Conservation (phyloP, 2,888 invertebrate genomes). For the Seira sanloemensis region DNA sequence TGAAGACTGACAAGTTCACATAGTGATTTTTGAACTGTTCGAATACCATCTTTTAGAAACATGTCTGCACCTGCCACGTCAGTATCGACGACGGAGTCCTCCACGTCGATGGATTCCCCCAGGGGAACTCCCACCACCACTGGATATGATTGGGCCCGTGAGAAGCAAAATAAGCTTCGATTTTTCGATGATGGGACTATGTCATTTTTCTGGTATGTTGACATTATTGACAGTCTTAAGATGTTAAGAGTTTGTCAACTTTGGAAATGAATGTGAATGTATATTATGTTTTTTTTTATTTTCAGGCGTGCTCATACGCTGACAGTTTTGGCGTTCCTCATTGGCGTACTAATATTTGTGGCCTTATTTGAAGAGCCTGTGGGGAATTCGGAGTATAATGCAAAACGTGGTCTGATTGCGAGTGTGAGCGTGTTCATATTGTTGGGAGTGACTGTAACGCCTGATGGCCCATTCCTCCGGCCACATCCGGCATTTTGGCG, state of each 20-base stretch:
- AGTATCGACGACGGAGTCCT: not conserved
- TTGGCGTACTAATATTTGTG: slow-evolving; percentile 77
- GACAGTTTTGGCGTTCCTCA: slow-evolving; percentile 77
- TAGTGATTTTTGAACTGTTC: too few relatives aligned
- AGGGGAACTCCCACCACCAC: not conserved
- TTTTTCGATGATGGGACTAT: slow-evolving; percentile 78
- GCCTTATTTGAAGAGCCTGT: slow-evolving; percentile 76
- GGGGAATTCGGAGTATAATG: slow-evolving; percentile 77
- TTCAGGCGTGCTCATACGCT: slow-evolving; percentile 78
- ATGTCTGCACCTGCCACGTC: not conserved
- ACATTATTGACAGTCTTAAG: not conserved
- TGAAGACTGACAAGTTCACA: not conserved
- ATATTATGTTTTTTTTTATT: too few relatives aligned
- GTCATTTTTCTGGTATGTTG: slow-evolving; percentile 77
- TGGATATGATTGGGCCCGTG: slow-evolving; percentile 69
- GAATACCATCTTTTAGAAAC: too few relatives aligned
- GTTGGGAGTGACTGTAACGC: slow-evolving; percentile 78
- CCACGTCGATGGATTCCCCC: not conserved
- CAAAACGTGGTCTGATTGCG: slow-evolving; percentile 78
- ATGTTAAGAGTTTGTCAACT: not conserved
- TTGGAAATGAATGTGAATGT: too few relatives aligned
- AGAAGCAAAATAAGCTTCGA: slow-evolving; percentile 66
- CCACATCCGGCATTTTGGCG: slow-evolving; percentile 80
- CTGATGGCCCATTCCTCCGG: slow-evolving; percentile 79
- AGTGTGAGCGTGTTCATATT: slow-evolving; percentile 77